These are phyloP conservation scores for Edolisoma coerulescens DNA, from an alignment of 2,113 vertebrate genomes.

Conservation along the genomic window DNA sequence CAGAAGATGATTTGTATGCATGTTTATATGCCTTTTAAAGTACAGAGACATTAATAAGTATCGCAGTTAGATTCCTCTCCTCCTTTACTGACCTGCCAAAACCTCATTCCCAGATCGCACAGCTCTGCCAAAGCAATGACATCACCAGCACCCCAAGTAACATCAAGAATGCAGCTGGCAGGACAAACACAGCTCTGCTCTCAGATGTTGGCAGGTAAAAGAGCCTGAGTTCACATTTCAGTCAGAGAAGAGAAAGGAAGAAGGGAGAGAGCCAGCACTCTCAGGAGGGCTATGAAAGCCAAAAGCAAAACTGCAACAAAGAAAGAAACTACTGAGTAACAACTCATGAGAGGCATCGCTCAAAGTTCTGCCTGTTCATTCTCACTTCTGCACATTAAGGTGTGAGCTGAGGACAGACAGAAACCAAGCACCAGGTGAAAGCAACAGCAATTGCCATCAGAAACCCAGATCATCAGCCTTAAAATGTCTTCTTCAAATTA, in stretches of 20 bases:
- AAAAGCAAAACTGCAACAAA: not conserved
- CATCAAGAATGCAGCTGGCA: not conserved
- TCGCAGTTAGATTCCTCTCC: not conserved
- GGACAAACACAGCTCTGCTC: not conserved
- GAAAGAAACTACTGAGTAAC: not conserved
- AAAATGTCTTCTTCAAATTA: not conserved
- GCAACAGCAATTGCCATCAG: not conserved
- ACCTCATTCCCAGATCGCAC: not conserved
- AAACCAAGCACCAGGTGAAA: not conserved
- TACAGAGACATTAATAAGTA: not conserved
- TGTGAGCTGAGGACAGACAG: not conserved
- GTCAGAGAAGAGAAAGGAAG: not conserved
- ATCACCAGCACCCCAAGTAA: not conserved
- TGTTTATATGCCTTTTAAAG: not conserved
- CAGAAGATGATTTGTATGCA: not conserved
- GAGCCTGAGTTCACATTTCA: slow-evolving; percentile 22
- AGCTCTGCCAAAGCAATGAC: not conserved
- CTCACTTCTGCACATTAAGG: not conserved
- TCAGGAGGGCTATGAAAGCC: not conserved
- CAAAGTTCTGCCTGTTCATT: rapidly evolving
- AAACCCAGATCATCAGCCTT: not conserved
- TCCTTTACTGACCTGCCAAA: slow-evolving; percentile 48
- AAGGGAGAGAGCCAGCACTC: not conserved
- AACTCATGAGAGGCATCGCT: not conserved
- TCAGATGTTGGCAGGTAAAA: slow-evolving; percentile 5